A percentile compares a stretch with the other conserved stretches of the same genome.
These are phyloP conservation scores for Ganaspis brasiliensis DNA, from an alignment of 2,888 invertebrate species.

Conservation along the genomic window DNA sequence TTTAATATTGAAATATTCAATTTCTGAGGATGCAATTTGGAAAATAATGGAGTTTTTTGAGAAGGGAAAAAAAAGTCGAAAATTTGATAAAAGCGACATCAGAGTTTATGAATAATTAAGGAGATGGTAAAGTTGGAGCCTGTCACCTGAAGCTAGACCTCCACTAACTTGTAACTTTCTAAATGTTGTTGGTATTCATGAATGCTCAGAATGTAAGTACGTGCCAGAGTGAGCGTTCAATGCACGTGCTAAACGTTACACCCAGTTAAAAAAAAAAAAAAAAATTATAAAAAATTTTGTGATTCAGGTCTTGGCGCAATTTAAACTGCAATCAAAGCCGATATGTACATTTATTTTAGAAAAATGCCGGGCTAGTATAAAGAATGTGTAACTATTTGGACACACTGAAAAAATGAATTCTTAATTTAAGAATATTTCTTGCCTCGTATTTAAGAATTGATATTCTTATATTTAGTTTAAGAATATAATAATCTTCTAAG, in stretches of 20 bases:
- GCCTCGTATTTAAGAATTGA: too few species aligned
- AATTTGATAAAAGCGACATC: neutral
- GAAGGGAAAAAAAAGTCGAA: neutral
- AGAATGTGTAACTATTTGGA: too few species aligned
- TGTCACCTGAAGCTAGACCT: slow-evolving; percentile 26
- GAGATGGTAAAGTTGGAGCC: slow-evolving; percentile 17
- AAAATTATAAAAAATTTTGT: neutral
- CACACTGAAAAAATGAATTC: too few species aligned
- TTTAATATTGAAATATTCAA: too few species aligned
- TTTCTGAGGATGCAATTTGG: too few species aligned
- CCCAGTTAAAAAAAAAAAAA: neutral
- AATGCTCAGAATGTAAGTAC: slow-evolving; percentile 21
- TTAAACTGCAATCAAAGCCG: neutral
- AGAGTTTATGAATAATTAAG: slow-evolving; percentile 10
- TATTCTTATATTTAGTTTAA: too few species aligned
- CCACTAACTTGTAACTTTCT: slow-evolving; percentile 32
- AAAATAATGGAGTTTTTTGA: neutral
- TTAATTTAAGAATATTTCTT: too few species aligned
- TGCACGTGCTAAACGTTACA: slow-evolving; percentile 21
- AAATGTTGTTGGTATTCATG: slow-evolving; percentile 35
- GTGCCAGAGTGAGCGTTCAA: slow-evolving; percentile 7
- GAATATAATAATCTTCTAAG: too few species aligned
- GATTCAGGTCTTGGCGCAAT: slow-evolving; percentile 1
- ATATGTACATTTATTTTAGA: too few species aligned
- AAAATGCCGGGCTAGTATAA: too few species aligned